Percentiles rank a stretch among this genome's conserved stretches.
Evolutionary conservation across 2,113 vertebrate species (phyloP).

Genomic region (Podilymbus podiceps): DNA sequence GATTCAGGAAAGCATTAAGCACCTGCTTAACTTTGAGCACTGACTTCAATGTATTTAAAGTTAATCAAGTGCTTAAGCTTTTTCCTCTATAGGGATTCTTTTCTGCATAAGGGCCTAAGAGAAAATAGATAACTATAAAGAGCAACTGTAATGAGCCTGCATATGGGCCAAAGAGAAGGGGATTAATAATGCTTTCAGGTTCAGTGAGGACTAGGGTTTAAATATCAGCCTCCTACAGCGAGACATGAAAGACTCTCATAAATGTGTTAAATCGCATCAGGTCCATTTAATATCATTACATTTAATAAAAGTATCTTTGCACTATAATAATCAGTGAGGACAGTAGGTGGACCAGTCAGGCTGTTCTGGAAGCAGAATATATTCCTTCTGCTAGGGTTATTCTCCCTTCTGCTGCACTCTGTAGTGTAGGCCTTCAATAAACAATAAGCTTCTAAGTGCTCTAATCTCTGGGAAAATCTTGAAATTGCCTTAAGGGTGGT

Average conservation of each 20-base stretch:
- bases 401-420: background rate
- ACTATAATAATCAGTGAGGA: constrained; percentile 28
- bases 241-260: constrained; percentile 63
- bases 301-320: constrained; percentile 56
- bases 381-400: constrained; percentile 9
- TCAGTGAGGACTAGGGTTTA: constrained; percentile 51
- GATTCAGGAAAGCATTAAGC: constrained; percentile 29
- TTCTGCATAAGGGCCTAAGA: constrained; percentile 55
- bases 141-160: constrained; percentile 54
- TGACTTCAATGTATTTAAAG: constrained; percentile 40
- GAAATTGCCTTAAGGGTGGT: background rate
- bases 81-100: constrained; percentile 52
- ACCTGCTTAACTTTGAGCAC: constrained; percentile 50
- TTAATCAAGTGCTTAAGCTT: constrained; percentile 65
- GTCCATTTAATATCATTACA: constrained; percentile 66
- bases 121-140: constrained; percentile 62
- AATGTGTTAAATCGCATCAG: constrained; percentile 64
- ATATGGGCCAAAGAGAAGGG: constrained; percentile 61
- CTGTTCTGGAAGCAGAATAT: constrained; percentile 18
- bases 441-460: background rate
- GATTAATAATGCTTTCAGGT: constrained; percentile 67
- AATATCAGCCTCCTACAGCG: constrained; percentile 42
- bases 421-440: background rate
- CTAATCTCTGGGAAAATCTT: constrained; percentile 47
- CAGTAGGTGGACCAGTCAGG: constrained; percentile 34